Conservation (phyloP, 2,797 vertebrate species). For the Melopsittacus undulatus region DNA sequence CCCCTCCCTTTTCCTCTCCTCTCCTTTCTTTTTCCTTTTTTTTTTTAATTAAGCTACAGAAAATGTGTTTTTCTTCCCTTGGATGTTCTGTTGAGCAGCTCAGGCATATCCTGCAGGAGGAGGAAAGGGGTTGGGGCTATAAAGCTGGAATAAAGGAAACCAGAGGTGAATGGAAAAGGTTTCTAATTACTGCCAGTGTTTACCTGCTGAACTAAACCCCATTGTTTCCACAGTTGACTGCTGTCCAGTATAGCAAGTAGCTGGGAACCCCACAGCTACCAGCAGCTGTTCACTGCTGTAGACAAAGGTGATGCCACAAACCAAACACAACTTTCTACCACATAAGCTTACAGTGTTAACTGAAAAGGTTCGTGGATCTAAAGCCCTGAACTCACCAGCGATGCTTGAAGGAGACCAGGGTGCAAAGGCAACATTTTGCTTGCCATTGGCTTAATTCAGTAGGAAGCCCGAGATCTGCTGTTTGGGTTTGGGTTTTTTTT, state of each 20-base stretch:
- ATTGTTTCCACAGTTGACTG: not conserved
- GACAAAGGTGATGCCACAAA: not conserved
- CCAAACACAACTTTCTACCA: not conserved
- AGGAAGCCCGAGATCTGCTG: not conserved
- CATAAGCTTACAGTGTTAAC: not conserved
- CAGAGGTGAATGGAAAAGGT: not conserved
- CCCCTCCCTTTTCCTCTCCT: too few species aligned
- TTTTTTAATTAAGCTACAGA: not conserved
- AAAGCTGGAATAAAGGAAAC: not conserved
- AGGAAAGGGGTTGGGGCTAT: fast-evolving
- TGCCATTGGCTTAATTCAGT: not conserved
- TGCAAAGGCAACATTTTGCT: not conserved
- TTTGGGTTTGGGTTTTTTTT: not conserved
- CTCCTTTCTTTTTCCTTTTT: not conserved
- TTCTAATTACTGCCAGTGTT: not conserved
- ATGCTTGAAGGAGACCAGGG: not conserved
- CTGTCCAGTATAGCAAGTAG: not conserved
- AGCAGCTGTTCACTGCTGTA: not conserved
- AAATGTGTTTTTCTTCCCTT: not conserved
- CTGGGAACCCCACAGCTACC: not conserved
- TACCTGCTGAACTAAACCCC: not conserved
- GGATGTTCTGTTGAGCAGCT: not conserved
- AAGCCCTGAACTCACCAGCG: not conserved
- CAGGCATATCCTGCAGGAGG: not conserved
- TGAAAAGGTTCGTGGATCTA: not conserved